Evolutionary conservation across 2,888 invertebrate species (phyloP), one percentile per base, ranked within the genome.

Genomic region (Scaptomyza caliginosa): DNA sequence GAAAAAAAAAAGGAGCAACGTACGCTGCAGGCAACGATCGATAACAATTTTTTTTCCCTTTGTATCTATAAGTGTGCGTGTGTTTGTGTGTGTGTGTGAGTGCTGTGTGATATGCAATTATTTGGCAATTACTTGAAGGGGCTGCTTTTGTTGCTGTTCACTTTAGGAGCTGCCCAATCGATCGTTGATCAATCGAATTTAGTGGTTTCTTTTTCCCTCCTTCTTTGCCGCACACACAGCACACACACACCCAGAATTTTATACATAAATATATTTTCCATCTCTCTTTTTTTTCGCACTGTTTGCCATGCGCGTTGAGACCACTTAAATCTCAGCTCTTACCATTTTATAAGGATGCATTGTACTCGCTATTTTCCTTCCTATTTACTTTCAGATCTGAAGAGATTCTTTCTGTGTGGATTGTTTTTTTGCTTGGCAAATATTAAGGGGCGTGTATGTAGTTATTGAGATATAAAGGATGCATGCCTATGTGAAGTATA

Each of bases 61-160:
- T 52, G 16, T 36, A 4, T 13, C n/a, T 16, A 17, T 32, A 10
- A 28, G 13, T 42, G 26, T 39, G 23, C 26, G 13, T 26, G 38
- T 4, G 19, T 43, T 52, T 30, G 46, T 52, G 38, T 45, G 24
- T 38, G 28, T 28, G 34, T 54, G 52, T 17, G 45, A 43, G 11
- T 39, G 57, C 43, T 65, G 52, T 57, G 36, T 36, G 60, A 52
- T 65, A 60, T 72, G 59, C 67, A 76, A 74, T 76, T 74, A 74
- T 75, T 76, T 76, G 67, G 58, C 76, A 74, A 76, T 74, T 74
- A 67, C 57, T 64, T 74, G 50, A 21, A 69, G 67, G 50, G 54
- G 54, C 42, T 55, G 39, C 55, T 32, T 38, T 50, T 50, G 36
- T 74, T 23, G 64, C 50, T 72, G 70, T 59, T 69, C 72, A 74